Conservation (phyloP, 2,113 vertebrate species). For the Sylvilagus bachmani region DNA sequence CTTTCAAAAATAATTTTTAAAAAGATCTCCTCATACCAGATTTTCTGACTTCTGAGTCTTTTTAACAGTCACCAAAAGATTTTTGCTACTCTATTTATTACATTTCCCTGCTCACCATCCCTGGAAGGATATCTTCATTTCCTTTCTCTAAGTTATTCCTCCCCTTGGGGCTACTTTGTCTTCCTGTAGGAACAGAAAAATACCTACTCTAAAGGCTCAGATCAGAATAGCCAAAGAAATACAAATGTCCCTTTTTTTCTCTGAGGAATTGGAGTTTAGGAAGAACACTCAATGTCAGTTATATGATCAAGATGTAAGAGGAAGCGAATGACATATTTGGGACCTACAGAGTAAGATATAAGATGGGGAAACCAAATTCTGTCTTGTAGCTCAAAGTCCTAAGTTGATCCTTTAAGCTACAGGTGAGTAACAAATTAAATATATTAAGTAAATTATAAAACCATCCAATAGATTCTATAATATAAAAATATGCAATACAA, state of each 20-base stretch:
- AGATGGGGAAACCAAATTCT: not conserved
- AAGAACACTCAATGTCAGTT: not conserved
- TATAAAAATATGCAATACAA: constrained; percentile 35
- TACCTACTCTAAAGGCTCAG: not conserved
- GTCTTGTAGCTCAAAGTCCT: not conserved
- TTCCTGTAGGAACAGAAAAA: constrained; percentile 48
- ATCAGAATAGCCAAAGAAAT: not conserved
- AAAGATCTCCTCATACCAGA: not conserved
- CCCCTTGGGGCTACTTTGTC: constrained; percentile 25
- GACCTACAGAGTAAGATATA: not conserved
- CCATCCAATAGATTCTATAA: constrained; percentile 18
- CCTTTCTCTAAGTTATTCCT: constrained; percentile 62
- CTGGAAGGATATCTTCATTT: constrained; percentile 61
- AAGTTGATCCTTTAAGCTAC: not conserved
- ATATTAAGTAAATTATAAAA: constrained; percentile 2
- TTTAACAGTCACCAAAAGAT: not conserved
- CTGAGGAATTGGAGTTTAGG: not conserved
- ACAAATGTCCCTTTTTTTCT: not conserved
- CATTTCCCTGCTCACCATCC: not conserved
- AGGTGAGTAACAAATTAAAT: constrained; percentile 17
- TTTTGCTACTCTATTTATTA: not conserved
- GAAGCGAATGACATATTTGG: not conserved
- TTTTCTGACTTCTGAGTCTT: constrained; percentile 41
- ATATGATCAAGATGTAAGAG: not conserved
- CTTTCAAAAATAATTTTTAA: constrained; percentile 17